A percentile compares a stretch with the other conserved stretches of the same genome.
These are phyloP conservation scores for Anarhynchus alexandrinus DNA, from an alignment of 2,113 vertebrate species.

Conservation along the genomic window DNA sequence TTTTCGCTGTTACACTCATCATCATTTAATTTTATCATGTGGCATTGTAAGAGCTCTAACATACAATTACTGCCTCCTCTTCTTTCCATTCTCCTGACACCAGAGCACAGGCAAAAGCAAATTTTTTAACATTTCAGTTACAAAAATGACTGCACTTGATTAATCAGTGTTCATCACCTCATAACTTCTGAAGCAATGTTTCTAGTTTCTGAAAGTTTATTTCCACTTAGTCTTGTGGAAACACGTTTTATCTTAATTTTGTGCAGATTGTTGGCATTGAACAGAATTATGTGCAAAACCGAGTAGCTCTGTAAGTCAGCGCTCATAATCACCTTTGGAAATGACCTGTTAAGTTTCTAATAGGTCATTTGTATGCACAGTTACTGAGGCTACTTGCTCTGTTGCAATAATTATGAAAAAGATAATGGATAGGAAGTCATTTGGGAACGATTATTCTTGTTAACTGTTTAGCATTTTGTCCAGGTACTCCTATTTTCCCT, in stretches of 20 bases:
- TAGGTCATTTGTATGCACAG: constrained; percentile 39
- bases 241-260: constrained; percentile 27
- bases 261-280: background rate
- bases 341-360: constrained; percentile 52
- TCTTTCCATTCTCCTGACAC: background rate
- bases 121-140: background rate
- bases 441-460: background rate
- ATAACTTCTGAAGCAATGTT: background rate
- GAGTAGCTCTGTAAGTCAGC: background rate
- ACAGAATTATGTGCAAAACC: background rate
- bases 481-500: background rate
- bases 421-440: constrained; percentile 23
- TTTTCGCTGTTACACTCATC: background rate
- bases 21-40: background rate
- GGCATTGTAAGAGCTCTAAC: background rate
- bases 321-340: constrained; percentile 48
- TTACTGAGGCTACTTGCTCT: constrained; percentile 20
- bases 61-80: background rate
- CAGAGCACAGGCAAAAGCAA: background rate
- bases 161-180: background rate
- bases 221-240: background rate
- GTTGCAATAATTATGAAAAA: constrained; percentile 30
- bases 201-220: constrained; percentile 9
- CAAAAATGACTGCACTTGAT: background rate
- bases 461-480: constrained; percentile 15